phyloP scores from a whole-genome alignment of 2,797 vertebrate species.

The Melanotaenia pygmaea region DNA sequence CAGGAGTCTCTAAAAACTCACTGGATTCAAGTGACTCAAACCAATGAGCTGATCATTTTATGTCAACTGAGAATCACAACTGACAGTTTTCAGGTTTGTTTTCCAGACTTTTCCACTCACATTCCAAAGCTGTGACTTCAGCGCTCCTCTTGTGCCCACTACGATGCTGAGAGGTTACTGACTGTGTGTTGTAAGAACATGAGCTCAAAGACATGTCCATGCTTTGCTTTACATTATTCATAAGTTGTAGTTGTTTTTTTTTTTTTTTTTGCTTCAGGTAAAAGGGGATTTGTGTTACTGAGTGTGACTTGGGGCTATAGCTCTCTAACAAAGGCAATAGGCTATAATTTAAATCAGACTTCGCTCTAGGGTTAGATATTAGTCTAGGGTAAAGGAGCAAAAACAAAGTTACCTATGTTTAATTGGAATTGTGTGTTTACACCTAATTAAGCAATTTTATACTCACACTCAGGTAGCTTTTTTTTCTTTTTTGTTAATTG shows the following conservation, averaged over 20 bases:
- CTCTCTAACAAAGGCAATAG: constrained; percentile 10
- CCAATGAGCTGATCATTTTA: constrained; percentile 18
- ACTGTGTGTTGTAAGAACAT: constrained; percentile 48
- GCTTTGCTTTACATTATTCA: constrained; percentile 14
- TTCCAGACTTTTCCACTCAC: constrained; percentile 74
- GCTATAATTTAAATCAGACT: constrained; percentile 1
- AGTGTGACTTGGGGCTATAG: not conserved
- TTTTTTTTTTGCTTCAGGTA: constrained; percentile 6
- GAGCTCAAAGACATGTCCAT: constrained; percentile 52
- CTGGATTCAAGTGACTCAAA: not conserved
- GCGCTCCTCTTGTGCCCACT: constrained; percentile 74
- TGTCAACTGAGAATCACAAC: constrained; percentile 53
- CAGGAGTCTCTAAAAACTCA: not conserved
- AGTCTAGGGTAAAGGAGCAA: not conserved
- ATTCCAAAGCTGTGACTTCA: constrained; percentile 83
- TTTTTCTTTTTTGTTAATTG: not conserved
- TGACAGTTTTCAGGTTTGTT: constrained; percentile 69
- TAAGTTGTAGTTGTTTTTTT: not conserved
- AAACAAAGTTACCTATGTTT: not conserved
- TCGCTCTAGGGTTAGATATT: not conserved
- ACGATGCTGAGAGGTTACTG: constrained; percentile 72
- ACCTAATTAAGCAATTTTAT: not conserved
- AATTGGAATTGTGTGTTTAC: constrained; percentile 3
- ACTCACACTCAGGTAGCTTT: not conserved
- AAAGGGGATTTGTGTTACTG: not conserved